Evolutionary conservation across 2,797 vertebrate genomes (phyloP), one percentile per base, ranked within the genome.

Genomic region (Acropternis orthonyx): DNA sequence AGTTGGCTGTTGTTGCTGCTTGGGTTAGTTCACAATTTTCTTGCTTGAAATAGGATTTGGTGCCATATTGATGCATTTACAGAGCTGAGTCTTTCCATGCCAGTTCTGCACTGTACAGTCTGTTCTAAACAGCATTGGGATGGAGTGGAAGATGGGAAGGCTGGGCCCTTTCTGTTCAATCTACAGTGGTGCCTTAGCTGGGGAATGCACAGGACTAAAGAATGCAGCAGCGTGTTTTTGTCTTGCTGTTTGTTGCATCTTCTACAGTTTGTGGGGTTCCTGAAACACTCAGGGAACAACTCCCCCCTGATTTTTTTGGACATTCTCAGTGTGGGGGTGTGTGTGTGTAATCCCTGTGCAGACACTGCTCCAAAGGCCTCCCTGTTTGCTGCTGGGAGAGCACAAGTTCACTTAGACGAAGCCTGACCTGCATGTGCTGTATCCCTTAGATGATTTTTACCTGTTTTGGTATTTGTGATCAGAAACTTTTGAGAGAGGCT

Each of bases 281-380:
- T 48, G 51, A 26, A 55, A 7, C 6, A 15, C 5, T 36, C 43
- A 7, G 1, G 23, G 49, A 7, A 7, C 14, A 6, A 7, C 4
- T 30, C 8, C 39, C 34, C 8, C 18, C 27, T 41, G 2, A 28
- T 41, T 9, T 46, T 21, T 18, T 36, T 1, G 3, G 34, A 11
- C 4, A 0, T 56, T 67, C 62, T 48, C 39, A 10, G 37, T 48
- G 3, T 48, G n/a, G n/a, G n/a, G n/a, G 6, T 15, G 14, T 20
- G 5, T 6, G 22, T 4, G 1, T 14, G 17, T 61, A 12, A 37
- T 28, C 39, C 32, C 21, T 30, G 14, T 18, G 37, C 9, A 26
- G 46, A 30, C 14, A 32, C 16, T 49, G 16, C 71, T 69, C 18
- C 21, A 4, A 9, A 11, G 15, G 18, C 37, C 2, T 10, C 66